Evolutionary conservation across 2,888 invertebrate species (phyloP).

Genomic region (Drosophila nr. fundita): DNA sequence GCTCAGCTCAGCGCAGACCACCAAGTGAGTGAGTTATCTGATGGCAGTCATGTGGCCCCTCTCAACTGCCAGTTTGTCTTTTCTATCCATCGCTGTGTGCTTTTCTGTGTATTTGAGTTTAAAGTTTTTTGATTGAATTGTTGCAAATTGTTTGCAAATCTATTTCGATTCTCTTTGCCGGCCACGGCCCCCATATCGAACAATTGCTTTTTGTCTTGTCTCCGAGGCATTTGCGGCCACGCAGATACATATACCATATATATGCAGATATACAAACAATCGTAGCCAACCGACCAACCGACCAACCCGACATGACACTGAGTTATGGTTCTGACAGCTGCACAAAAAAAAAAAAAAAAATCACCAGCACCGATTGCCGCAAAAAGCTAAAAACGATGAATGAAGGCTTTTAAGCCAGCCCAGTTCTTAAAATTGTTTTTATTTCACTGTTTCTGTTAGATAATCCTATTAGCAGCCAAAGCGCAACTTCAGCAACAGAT

Average conservation of each 20-base stretch:
- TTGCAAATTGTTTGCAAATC: slow-evolving; percentile 82
- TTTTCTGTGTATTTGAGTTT: slow-evolving; percentile 72
- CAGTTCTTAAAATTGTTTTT: slow-evolving; percentile 22
- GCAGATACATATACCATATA: slow-evolving; percentile 55
- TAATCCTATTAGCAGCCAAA: slow-evolving; percentile 76
- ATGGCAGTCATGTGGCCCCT: slow-evolving; percentile 66
- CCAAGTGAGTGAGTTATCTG: slow-evolving; percentile 81
- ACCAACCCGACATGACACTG: slow-evolving; percentile 73
- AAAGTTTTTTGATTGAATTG: slow-evolving; percentile 84
- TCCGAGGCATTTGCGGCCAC: slow-evolving; percentile 66
- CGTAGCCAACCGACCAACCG: slow-evolving; percentile 31
- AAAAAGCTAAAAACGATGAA: slow-evolving; percentile 38
- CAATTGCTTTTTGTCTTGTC: slow-evolving; percentile 80
- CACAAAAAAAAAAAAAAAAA: slow-evolving; percentile 53
- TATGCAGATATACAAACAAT: slow-evolving; percentile 44
- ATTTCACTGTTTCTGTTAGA: slow-evolving; percentile 50
- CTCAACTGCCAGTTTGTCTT: slow-evolving; percentile 37
- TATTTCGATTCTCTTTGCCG: slow-evolving; percentile 64
- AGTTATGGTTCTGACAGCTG: slow-evolving; percentile 80
- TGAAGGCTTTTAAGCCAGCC: slow-evolving; percentile 43
- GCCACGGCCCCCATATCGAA: slow-evolving; percentile 64
- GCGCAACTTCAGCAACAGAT: slow-evolving; percentile 79
- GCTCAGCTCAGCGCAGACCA: slow-evolving; percentile 51
- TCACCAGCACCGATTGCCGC: slow-evolving; percentile 38
- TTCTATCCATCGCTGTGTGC: slow-evolving; percentile 28